Base-by-base conservation (phyloP, 2,797 vertebrate genomes). In the Hozukius guyotensis region DNA sequence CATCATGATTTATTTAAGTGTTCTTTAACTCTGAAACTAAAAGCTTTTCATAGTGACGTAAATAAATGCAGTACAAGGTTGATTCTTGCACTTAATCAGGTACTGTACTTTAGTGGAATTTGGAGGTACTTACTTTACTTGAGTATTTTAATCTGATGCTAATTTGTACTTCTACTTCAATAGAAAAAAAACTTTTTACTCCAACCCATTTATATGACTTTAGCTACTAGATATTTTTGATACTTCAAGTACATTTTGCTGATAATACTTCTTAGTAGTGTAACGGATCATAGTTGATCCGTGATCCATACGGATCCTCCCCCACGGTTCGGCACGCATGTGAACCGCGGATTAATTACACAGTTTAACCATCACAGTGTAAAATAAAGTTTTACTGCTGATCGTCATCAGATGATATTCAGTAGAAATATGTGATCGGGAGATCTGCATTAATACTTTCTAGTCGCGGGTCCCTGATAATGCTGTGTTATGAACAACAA, bases 321-420 rank as follows among this genome's bases (percentile, higher is more conserved):
- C 42, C 42, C 14, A 18, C 3, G 42, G 16, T 46, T 46, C 16
- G 16, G 16, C 42, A 46, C 6, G 42, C 14, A 46, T 46, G 0
- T 46, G 16, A 46, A 46, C 42, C 42, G 42, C 16, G 6, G 16
- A 46, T 46, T 46, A 46, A 46, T 46, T 46, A 46, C 42, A 18
- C 14, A 46, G 42, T 0, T 46, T 46, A 46, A 46, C 42, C 42
- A 46, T 46, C 42, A 46, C 42, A 46, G 42, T 46, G 16, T 46
- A 18, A 46, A 46, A 46, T 46, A 46, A 46, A 46, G 42, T 46
- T 46, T 46, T 46, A 46, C 42, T 46, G 16, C 42, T 46, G 42
- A 46, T 0, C 18, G 0, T 49, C 20, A 49, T 49, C 16, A 18
- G 42, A 49, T 20, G 18, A 49, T 20, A 49, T 20, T 49, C 42